Conservation (phyloP, 2,113 vertebrate genomes). For the Gnathonemus longibarbis region DNA sequence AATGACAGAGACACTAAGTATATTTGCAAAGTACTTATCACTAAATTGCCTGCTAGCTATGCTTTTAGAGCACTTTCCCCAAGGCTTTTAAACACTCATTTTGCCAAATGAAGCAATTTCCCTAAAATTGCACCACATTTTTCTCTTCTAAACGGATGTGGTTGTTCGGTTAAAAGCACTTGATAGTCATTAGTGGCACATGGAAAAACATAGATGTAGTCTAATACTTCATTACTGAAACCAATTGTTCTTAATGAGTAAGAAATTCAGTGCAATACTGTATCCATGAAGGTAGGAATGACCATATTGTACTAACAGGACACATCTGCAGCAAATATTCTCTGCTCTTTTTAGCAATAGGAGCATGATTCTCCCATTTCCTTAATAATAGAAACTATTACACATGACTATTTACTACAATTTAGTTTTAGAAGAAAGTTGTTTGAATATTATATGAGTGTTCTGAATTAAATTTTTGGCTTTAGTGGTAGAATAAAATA, state of each 20-base stretch:
- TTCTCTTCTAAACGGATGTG: background rate
- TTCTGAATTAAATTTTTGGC: too few species aligned
- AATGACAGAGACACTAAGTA: background rate
- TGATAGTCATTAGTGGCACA: background rate
- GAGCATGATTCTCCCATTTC: background rate
- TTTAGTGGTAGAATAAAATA: too few species aligned
- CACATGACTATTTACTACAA: too few species aligned
- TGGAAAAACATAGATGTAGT: background rate
- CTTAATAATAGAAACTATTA: too few species aligned
- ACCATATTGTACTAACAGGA: background rate
- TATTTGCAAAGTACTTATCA: background rate
- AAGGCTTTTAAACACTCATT: background rate
- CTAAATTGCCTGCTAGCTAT: background rate
- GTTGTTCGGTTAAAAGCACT: background rate
- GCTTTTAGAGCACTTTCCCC: background rate
- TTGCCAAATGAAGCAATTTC: background rate
- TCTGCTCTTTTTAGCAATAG: background rate
- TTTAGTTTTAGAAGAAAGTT: too few species aligned
- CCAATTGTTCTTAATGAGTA: background rate
- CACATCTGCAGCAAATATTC: background rate
- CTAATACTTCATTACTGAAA: background rate
- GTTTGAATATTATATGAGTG: too few species aligned
- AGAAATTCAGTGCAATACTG: background rate
- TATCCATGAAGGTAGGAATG: background rate
- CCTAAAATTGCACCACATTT: conserved; percentile 47